Base-by-base conservation (phyloP, 2,113 vertebrate genomes). In the Eonycteris spelaea region DNA sequence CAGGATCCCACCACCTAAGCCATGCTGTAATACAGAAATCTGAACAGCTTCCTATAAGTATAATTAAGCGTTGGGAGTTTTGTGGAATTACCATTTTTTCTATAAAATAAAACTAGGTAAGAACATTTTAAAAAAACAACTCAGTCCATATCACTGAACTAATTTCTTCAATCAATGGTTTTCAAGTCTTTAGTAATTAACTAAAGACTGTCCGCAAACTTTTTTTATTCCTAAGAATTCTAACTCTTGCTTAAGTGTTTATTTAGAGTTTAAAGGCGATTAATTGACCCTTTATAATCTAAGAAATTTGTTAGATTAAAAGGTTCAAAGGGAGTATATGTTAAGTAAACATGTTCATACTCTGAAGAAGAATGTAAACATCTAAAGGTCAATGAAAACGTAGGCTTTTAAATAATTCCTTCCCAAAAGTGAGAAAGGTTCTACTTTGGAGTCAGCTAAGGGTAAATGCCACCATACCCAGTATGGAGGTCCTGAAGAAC, bases 231-330 rank as follows among this genome's bases (percentile, higher is more conserved):
- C 61, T 80, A 94, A 73, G 65, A 95, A 92, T 70, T 91, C 8
- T 26, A 89, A 77, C 61, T 88, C 38, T 85, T 84, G 10, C 21
- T 73, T 95, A 88, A 70, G 24, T 96, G n/a, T 90, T 90, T 86
- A 82, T 75, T 89, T 48, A 93, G 70, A 57, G 61, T 38, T 43
- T 90, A 75, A 21, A 94, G 30, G 9, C 84, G 33, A 91, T 77
- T 40, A 92, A 61, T 21, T 92, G 15, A 84, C 9, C 26, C 40
- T 90, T 68, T 53, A 78, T 65, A 74, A 79, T 51, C 28, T 84
- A 85, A 73, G 3, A 89, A 22, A 53, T 38, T 33, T 68, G 35
- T 57, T 71, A 94, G 57, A 95, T 63, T 68, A 57, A 30, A 87
- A 24, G 4, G 38, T 63, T 80, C 80, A 93, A 84, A 57, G n/a